phyloP scores from a whole-genome alignment of 2,797 vertebrate species.

The Cichlasoma orientale region DNA sequence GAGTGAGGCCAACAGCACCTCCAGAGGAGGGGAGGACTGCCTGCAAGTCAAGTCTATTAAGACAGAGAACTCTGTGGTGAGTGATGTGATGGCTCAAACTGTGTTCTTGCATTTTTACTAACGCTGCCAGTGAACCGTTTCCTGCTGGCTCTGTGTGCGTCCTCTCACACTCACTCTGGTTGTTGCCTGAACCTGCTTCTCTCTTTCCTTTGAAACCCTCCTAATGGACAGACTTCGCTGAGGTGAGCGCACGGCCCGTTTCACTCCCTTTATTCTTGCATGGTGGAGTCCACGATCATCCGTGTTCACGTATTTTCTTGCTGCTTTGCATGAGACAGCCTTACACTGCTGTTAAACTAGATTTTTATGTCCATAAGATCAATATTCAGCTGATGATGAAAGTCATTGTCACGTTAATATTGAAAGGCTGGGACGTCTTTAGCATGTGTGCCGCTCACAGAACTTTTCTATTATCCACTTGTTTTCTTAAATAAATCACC shows the following conservation, averaged over 20 bases:
- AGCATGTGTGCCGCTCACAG: constrained; percentile 48
- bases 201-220: constrained; percentile 83
- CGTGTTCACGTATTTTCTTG: background rate
- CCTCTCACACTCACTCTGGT: constrained; percentile 77
- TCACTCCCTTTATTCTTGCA: background rate
- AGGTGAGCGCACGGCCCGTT: constrained; percentile 86
- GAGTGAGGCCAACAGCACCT: constrained; percentile 85
- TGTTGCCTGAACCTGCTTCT: constrained; percentile 80
- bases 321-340: background rate
- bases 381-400: constrained; percentile 52
- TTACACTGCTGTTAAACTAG: background rate
- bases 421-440: constrained; percentile 50
- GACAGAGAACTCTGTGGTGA: constrained; percentile 93
- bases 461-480: constrained; percentile 65
- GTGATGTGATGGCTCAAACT: constrained; percentile 32
- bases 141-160: constrained; percentile 36
- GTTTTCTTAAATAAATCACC: constrained; percentile 69
- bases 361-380: constrained; percentile 32
- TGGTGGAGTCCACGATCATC: constrained; percentile 35
- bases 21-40: constrained; percentile 85
- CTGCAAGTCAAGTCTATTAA: constrained; percentile 93
- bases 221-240: constrained; percentile 94
- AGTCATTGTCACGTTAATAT: constrained; percentile 72
- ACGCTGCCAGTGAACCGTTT: constrained; percentile 28
- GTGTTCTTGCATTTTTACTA: constrained; percentile 45